These are phyloP conservation scores for Penaeus monodon DNA, from an alignment of 2,888 invertebrate genomes.

Conservation along the genomic window DNA sequence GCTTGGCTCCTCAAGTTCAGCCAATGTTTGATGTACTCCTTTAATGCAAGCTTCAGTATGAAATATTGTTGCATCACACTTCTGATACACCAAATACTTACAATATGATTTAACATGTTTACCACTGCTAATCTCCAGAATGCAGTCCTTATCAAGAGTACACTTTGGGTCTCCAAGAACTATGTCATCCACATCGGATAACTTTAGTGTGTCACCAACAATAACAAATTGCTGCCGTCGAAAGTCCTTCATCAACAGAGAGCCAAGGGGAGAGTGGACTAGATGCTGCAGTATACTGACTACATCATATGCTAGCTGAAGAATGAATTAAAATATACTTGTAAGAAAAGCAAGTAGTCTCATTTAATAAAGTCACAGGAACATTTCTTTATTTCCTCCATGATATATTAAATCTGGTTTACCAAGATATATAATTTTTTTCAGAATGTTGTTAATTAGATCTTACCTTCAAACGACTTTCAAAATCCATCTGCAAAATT, in stretches of 20 bases:
- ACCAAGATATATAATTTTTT: no score
- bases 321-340: constrained; percentile 46
- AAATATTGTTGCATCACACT: no score
- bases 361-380: no score
- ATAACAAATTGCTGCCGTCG: constrained; percentile 72
- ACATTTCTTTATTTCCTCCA: no score
- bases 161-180: constrained; percentile 68
- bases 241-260: constrained; percentile 72
- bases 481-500: constrained; percentile 72
- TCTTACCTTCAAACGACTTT: constrained; percentile 71
- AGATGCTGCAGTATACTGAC: constrained; percentile 70
- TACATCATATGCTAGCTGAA: constrained; percentile 68
- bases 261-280: constrained; percentile 70
- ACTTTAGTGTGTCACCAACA: constrained; percentile 70
- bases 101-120: constrained; percentile 17
- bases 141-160: constrained; percentile 23
- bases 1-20: no score
- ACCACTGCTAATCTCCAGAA: constrained; percentile 18
- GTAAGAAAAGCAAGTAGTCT: no score
- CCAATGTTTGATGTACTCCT: no score
- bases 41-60: no score
- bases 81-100: constrained; percentile 11
- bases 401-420: no score
- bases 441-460: no score
- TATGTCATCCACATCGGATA: constrained; percentile 72